Conservation (phyloP, 2,797 vertebrate genomes). For the Clangula hyemalis region DNA sequence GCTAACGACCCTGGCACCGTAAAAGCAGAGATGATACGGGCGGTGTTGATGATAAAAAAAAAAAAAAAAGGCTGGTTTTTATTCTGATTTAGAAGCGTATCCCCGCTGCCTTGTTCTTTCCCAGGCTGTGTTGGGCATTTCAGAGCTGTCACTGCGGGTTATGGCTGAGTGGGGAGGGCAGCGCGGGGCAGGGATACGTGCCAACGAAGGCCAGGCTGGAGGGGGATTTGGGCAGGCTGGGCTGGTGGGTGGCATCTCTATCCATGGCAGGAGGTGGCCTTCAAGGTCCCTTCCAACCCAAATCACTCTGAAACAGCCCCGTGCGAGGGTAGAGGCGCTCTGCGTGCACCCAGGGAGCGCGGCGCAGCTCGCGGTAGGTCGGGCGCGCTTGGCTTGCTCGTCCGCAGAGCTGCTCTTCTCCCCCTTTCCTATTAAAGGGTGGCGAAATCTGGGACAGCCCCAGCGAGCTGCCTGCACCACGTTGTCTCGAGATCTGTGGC, state of each 20-base stretch:
- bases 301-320: not conserved
- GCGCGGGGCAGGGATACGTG: no score
- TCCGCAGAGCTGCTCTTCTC: not conserved
- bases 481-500: not conserved
- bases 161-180: no score
- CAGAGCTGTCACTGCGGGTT: no score
- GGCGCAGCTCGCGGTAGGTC: rapidly evolving
- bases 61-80: no score
- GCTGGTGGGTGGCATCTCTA: no score
- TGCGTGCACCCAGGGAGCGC: rapidly evolving
- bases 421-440: not conserved
- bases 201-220: no score
- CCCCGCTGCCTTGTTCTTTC: no score
- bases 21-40: not conserved
- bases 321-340: not conserved
- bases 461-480: not conserved
- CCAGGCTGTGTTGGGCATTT: no score
- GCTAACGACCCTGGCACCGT: rapidly evolving
- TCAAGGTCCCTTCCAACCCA: no score
- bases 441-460: not conserved
- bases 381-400: not conserved
- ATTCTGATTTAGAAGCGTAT: no score
- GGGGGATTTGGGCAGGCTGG: no score
- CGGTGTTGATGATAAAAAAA: not conserved
- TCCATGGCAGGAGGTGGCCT: no score